phyloP scores from a whole-genome alignment of 2,797 vertebrate species.

The Labroides dimidiatus region DNA sequence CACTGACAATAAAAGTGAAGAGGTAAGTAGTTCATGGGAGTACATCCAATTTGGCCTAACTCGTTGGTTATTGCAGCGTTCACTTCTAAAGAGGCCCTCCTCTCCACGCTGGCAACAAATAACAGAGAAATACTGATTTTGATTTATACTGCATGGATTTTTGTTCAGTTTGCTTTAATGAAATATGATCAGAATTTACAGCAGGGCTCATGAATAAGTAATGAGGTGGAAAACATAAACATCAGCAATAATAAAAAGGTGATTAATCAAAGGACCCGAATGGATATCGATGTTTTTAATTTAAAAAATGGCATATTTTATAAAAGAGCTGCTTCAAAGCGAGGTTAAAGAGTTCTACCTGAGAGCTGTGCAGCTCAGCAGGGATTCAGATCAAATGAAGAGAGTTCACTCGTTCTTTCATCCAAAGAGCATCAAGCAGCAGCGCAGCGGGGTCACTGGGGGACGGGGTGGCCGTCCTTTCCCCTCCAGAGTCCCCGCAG shows the following conservation, averaged over 20 bases:
- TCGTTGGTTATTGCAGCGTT: constrained; percentile 25
- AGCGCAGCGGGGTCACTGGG: constrained; percentile 27
- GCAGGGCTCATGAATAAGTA: constrained; percentile 56
- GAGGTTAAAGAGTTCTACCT: constrained; percentile 14
- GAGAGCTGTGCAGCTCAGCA: constrained; percentile 15
- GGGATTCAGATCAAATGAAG: constrained; percentile 34
- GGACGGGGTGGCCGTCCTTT: constrained; percentile 16
- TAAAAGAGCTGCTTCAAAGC: constrained; percentile 1
- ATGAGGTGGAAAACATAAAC: constrained; percentile 48
- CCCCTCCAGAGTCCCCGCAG: constrained; percentile 19
- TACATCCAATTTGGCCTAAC: constrained; percentile 59
- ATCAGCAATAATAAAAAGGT: constrained; percentile 48
- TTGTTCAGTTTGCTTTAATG: constrained; percentile 34
- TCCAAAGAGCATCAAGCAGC: constrained; percentile 31
- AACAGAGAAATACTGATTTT: constrained; percentile 44
- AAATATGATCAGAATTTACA: constrained; percentile 57
- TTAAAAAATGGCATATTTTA: constrained; percentile 17
- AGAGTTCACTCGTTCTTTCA: constrained; percentile 25
- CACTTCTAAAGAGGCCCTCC: constrained; percentile 16
- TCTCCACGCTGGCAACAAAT: constrained; percentile 29
- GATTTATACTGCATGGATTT: constrained; percentile 56
- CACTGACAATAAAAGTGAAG: constrained; percentile 60
- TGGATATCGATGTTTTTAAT: constrained; percentile 47
- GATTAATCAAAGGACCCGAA: constrained; percentile 50
- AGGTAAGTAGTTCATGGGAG: constrained; percentile 64